Base-by-base conservation (phyloP, 2,888 invertebrate species). In the Orchestes rusci region DNA sequence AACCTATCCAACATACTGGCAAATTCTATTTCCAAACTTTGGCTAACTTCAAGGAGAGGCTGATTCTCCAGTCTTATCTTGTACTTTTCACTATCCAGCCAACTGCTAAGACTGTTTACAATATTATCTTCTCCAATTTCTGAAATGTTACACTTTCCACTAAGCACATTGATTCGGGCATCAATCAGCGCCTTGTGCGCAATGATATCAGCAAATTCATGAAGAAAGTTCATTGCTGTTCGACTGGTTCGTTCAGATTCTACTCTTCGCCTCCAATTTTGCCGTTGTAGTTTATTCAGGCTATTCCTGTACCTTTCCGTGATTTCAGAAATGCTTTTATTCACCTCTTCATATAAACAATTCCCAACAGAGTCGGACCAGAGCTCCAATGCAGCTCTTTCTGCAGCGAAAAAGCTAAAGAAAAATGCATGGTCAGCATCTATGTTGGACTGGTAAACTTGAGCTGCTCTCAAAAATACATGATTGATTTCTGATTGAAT, bases 401-500 rank as follows among this genome's bases (percentile, higher is more conserved):
- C 82, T 47, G 77, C 76, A 5, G 79, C 77, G n/a, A 77, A 76
- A 16, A 81, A 72, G 49, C 78, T 77, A 57, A 79, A 77, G 41
- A 77, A 75, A 36, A 72, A 72, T 50, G 67, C 63, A 17, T 76
- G 71, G 50, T 77, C 73, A 3, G 65, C 67, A 10, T 70, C 66
- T 18, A 62, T 53, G 29, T 75, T 74, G 23, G 69, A 70, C 58
- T 83, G 84, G 62, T 84, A 83, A 3, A 77, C 70, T 28, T 80
- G 79, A 3, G 82, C 82, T 43, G 82, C 84, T 29, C 81, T 74
- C 58, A 75, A 72, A 60, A 85, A 74, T 4, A 85, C 82, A 46
- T 84, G 82, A 13, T 82, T 77, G 48, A 86, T 82, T 68, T 86
- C 86, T 0, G 83, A 80, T 59, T 84, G 83, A 18, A 86, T 82